phyloP scores from a whole-genome alignment of 2,113 vertebrate species.

The Scomber colias region DNA sequence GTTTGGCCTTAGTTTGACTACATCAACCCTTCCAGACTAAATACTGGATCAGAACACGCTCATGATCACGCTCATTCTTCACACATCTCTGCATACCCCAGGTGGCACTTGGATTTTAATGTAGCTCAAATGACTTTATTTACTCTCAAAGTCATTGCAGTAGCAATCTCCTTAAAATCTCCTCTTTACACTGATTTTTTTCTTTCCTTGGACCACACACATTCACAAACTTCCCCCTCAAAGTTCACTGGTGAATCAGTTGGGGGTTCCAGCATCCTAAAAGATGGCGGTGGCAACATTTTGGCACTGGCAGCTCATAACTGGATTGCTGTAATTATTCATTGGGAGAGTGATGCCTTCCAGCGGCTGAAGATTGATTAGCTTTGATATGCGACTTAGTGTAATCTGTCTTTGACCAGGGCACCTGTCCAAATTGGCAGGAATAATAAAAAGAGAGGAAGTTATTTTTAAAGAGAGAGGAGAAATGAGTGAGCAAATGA shows the following conservation, averaged over 20 bases:
- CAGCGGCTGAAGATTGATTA: slow-evolving; percentile 85
- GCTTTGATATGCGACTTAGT: slow-evolving; percentile 82
- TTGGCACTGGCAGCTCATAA: slow-evolving; percentile 78
- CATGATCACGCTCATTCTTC: slow-evolving; percentile 53
- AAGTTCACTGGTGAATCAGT: slow-evolving; percentile 70
- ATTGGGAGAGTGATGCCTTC: slow-evolving; percentile 84
- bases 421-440: slow-evolving; percentile 83
- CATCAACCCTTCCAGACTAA: slow-evolving; percentile 56
- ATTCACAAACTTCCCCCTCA: slow-evolving; percentile 32
- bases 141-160: slow-evolving; percentile 38
- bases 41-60: slow-evolving; percentile 56
- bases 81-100: slow-evolving; percentile 30
- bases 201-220: slow-evolving; percentile 24
- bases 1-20: slow-evolving; percentile 65
- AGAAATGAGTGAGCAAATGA: slow-evolving; percentile 51
- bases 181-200: slow-evolving; percentile 1
- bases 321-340: slow-evolving; percentile 84
- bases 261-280: slow-evolving; percentile 58
- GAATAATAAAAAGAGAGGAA: slow-evolving; percentile 74
- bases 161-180: not conserved
- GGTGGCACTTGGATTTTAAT: slow-evolving; percentile 57
- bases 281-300: slow-evolving; percentile 79
- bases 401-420: slow-evolving; percentile 85
- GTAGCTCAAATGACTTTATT: slow-evolving; percentile 49
- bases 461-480: slow-evolving; percentile 68